Percentiles rank a stretch among this genome's conserved stretches.
Evolutionary conservation across 1,140 invertebrate genomes (phyloP).

Genomic region (Lasioglossum albipes): DNA sequence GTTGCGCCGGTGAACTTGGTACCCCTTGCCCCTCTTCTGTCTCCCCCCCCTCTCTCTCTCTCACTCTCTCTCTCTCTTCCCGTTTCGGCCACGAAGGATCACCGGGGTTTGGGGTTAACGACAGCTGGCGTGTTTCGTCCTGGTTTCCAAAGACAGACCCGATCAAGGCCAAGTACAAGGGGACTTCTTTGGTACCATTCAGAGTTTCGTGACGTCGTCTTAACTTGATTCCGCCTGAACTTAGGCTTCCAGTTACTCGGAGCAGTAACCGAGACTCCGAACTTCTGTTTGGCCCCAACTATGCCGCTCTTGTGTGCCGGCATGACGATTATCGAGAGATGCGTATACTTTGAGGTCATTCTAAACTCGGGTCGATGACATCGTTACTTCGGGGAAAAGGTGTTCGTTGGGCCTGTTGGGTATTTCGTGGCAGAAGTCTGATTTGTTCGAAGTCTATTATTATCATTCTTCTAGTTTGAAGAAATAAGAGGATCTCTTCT

Average conservation of each 20-base stretch:
- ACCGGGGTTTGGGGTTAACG: conserved; percentile 61
- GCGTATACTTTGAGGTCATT: not conserved
- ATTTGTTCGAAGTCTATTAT: no score
- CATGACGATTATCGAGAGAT: not conserved
- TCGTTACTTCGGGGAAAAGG: no score
- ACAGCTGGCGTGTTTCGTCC: conserved; percentile 56
- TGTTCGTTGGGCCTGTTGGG: no score
- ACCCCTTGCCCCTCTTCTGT: conserved; percentile 53
- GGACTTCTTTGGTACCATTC: conserved; percentile 41
- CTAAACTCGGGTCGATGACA: no score
- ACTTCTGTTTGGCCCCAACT: not conserved
- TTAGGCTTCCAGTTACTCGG: conserved; percentile 12
- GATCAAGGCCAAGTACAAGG: conserved; percentile 54
- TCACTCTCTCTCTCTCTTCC: conserved; percentile 23
- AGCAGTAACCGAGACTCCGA: no score
- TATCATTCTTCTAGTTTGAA: no score
- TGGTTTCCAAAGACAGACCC: conserved; percentile 52
- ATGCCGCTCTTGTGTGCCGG: not conserved
- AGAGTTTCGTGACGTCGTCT: conserved; percentile 26
- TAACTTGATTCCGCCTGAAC: conserved; percentile 15
- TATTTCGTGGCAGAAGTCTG: no score
- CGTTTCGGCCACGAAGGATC: conserved; percentile 61
- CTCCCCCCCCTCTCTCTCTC: conserved; percentile 12
- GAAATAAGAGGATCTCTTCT: no score
- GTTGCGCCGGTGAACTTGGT: conserved; percentile 76